A percentile compares a stretch with the other conserved stretches of the same genome.
Conservation (phyloP, 2,888 invertebrate species). For the Sphinx pinastri region DNA sequence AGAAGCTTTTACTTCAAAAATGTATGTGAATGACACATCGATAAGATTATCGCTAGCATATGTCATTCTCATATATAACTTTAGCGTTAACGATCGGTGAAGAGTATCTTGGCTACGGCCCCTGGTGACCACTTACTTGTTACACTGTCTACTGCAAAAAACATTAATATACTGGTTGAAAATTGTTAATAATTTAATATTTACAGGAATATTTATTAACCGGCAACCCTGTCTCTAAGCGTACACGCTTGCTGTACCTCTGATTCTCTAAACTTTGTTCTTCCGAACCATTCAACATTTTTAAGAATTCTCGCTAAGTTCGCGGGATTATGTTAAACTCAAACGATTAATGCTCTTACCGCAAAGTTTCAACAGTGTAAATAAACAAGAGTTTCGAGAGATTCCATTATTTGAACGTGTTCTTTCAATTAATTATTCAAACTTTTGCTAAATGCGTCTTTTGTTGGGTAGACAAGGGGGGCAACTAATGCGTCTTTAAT, state of each 20-base stretch:
- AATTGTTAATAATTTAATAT: no score
- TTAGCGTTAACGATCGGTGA: neutral
- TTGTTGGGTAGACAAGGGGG: no score
- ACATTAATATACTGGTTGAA: no score
- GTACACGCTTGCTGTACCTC: neutral
- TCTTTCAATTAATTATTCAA: slow-evolving; percentile 10
- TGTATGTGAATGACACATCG: no score
- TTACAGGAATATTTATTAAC: neutral
- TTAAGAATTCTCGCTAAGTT: slow-evolving; percentile 6
- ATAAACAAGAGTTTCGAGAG: slow-evolving; percentile 15
- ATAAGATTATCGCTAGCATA: no score
- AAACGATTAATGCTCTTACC: slow-evolving; percentile 16
- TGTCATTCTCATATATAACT: no score
- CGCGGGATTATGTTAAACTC: slow-evolving; percentile 10
- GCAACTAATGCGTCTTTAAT: no score
- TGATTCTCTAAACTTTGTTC: neutral
- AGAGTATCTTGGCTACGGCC: neutral
- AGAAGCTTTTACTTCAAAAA: no score
- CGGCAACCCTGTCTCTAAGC: neutral
- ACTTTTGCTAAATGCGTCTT: neutral
- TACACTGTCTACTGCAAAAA: no score
- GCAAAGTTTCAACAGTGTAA: slow-evolving; percentile 16
- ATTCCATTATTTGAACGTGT: slow-evolving; percentile 4
- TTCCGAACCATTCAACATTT: slow-evolving; percentile 1
- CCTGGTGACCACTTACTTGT: neutral